phyloP scores from a whole-genome alignment of 2,888 invertebrate species.

The Torymus aiolomorphi region DNA sequence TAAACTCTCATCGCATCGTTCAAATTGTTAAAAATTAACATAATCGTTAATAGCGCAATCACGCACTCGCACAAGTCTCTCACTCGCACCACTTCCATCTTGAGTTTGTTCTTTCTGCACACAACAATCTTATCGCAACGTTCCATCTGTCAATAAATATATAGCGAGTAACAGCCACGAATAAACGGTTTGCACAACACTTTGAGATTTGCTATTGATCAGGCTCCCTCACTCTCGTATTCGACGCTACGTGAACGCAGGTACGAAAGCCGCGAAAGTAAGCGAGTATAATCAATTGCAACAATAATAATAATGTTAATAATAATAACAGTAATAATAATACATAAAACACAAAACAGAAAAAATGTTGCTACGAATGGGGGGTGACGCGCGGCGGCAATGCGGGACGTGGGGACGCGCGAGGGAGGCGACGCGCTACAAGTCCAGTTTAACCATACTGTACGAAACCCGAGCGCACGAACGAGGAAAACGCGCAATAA shows the following conservation, averaged over 20 bases:
- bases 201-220: conserved; percentile 27
- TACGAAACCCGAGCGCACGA: background rate
- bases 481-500: background rate
- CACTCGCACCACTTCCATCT: conserved; percentile 4
- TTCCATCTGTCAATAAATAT: conserved; percentile 36
- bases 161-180: conserved; percentile 21
- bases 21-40: conserved; percentile 8
- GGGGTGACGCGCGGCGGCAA: background rate
- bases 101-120: too few species aligned
- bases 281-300: too few species aligned
- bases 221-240: too few species aligned
- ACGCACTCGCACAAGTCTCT: conserved; percentile 4
- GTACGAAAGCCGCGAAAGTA: too few species aligned
- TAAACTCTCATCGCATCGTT: conserved; percentile 32
- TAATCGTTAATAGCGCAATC: conserved; percentile 8
- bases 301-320: too few species aligned
- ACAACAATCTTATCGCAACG: background rate
- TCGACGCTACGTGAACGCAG: too few species aligned
- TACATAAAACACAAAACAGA: conserved; percentile 11
- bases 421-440: background rate
- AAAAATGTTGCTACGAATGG: conserved; percentile 4
- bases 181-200: conserved; percentile 32
- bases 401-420: too few species aligned
- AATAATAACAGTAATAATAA: too few species aligned
- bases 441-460: too few species aligned